phyloP scores from a whole-genome alignment of 2,113 vertebrate species.

The Papio anubis region DNA sequence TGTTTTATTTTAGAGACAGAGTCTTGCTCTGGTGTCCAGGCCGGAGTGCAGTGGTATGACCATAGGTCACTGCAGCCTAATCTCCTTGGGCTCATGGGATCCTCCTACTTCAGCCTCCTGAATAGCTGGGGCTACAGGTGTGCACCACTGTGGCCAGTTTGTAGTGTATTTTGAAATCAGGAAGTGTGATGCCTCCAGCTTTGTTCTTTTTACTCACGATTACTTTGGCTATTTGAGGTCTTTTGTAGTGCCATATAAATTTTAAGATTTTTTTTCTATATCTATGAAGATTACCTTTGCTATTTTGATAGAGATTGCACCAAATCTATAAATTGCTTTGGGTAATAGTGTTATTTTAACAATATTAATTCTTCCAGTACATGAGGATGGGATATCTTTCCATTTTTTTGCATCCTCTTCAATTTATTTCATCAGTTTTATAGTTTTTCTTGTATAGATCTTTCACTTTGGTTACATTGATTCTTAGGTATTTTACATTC shows the following conservation, averaged over 20 bases:
- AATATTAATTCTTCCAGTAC: background rate
- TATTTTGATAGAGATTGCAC: background rate
- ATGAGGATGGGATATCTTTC: background rate
- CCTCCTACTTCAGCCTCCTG: background rate
- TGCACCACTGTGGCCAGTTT: background rate
- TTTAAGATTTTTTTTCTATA: background rate
- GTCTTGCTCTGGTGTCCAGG: background rate
- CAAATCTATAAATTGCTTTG: background rate
- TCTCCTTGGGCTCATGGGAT: background rate
- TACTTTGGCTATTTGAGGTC: background rate
- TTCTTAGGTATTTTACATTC: background rate
- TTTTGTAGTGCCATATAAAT: background rate
- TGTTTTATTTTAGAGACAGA: background rate
- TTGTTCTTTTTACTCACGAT: background rate
- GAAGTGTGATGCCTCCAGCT: background rate
- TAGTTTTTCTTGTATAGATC: background rate
- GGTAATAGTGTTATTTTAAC: background rate
- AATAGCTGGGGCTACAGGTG: background rate
- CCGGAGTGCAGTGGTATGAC: too few species aligned
- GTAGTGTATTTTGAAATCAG: background rate
- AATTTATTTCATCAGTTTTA: background rate
- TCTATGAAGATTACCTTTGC: background rate
- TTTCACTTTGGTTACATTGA: background rate
- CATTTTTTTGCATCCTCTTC: background rate
- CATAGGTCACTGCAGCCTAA: too few species aligned